These are phyloP conservation scores for Beroe ovata DNA, from an alignment of 37 sponge, comb jelly and placozoan species.

Conservation along the genomic window DNA sequence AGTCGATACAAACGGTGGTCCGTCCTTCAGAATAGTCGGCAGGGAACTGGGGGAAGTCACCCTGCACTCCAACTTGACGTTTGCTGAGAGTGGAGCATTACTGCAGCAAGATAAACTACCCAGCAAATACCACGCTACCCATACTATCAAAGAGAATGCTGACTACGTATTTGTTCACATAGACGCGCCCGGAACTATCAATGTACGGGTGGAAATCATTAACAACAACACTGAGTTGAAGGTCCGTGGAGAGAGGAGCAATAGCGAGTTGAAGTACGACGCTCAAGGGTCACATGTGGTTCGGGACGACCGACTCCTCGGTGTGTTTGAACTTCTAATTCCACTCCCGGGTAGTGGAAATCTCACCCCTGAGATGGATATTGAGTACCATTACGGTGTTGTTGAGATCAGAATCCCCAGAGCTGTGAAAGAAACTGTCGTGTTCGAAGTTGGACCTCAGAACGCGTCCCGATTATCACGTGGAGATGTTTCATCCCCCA, in stretches of 20 bases:
- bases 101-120: constrained; percentile 61
- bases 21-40: constrained; percentile 39
- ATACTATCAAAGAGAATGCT: constrained; percentile 58
- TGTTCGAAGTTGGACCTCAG: constrained; percentile 53
- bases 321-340: constrained; percentile 46
- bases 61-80: constrained; percentile 54
- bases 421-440: constrained; percentile 57
- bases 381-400: constrained; percentile 59
- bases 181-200: constrained; percentile 55
- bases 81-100: constrained; percentile 52
- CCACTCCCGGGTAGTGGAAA: constrained; percentile 63
- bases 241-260: constrained; percentile 48
- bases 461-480: not conserved
- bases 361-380: constrained; percentile 64
- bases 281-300: constrained; percentile 39
- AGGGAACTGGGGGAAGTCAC: not conserved
- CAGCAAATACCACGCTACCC: constrained; percentile 67
- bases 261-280: constrained; percentile 43
- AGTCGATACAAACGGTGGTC: not conserved
- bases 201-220: constrained; percentile 40
- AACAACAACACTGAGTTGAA: constrained; percentile 62
- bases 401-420: constrained; percentile 54
- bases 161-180: constrained; percentile 64
- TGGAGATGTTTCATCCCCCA: not conserved
- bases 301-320: constrained; percentile 33